A percentile compares a stretch with the other conserved stretches of the same genome.
These are phyloP conservation scores for Protosalanx chinensis DNA, from an alignment of 2,797 vertebrate species.

Conservation along the genomic window DNA sequence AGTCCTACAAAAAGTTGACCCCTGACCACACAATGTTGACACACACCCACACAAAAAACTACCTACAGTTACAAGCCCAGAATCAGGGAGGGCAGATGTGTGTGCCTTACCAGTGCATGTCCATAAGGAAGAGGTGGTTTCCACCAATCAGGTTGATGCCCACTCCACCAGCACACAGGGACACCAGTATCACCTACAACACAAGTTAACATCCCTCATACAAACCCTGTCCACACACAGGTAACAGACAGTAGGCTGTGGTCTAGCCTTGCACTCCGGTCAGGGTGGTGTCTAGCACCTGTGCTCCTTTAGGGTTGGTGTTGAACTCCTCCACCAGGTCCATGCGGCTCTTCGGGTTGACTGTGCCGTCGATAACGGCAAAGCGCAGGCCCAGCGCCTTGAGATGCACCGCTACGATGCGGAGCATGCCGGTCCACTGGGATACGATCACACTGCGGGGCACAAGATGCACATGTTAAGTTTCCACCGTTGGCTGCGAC, in stretches of 20 bases:
- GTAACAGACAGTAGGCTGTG: not conserved
- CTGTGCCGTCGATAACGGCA: constrained; percentile 80
- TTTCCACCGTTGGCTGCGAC: not conserved
- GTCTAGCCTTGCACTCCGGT: not conserved
- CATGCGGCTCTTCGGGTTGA: constrained; percentile 89
- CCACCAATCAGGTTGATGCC: constrained; percentile 93
- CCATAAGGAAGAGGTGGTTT: constrained; percentile 95
- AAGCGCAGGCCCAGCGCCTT: constrained; percentile 71
- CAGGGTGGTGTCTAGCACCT: constrained; percentile 67
- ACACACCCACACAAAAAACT: not conserved
- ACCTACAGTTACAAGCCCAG: not conserved
- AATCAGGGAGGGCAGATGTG: not conserved
- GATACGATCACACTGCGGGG: constrained; percentile 90
- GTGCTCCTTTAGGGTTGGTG: constrained; percentile 76
- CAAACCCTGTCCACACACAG: not conserved
- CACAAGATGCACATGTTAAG: not conserved
- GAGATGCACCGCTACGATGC: constrained; percentile 83
- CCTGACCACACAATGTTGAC: no score
- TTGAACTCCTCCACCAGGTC: constrained; percentile 95
- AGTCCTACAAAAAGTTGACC: no score
- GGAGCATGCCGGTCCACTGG: constrained; percentile 96
- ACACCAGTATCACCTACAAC: constrained; percentile 88
- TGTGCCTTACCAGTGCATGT: constrained; percentile 94
- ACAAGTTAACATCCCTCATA: constrained; percentile 3
- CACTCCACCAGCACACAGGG: constrained; percentile 89